These are phyloP conservation scores for Parapristionchus giblindavisi DNA, from an alignment of 2,888 invertebrate genomes.

Conservation along the genomic window DNA sequence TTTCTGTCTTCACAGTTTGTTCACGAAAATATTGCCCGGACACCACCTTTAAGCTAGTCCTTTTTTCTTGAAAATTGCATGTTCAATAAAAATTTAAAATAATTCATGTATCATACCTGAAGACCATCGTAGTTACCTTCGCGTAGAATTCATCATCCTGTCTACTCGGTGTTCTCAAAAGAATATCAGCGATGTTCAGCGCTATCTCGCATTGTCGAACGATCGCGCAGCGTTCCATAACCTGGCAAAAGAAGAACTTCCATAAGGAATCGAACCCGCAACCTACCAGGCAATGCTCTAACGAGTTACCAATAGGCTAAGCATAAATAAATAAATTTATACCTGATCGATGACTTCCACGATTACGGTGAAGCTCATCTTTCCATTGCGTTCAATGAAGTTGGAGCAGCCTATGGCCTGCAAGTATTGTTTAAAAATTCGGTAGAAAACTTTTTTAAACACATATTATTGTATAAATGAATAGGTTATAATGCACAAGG, in stretches of 20 bases:
- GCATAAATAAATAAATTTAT: neutral
- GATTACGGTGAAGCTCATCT: constrained; percentile 88
- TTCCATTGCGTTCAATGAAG: constrained; percentile 93
- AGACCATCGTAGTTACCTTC: constrained; percentile 57
- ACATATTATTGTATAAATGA: too few species aligned
- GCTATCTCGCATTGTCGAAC: constrained; percentile 90
- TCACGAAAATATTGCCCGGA: too few species aligned
- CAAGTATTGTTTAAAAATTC: too few species aligned
- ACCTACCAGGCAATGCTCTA: too few species aligned
- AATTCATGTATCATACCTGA: constrained; percentile 50
- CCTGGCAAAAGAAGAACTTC: constrained; percentile 59
- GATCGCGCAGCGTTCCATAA: constrained; percentile 84
- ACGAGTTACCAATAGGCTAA: too few species aligned
- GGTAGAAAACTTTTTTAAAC: neutral
- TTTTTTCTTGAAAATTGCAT: neutral
- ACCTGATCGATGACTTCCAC: constrained; percentile 60
- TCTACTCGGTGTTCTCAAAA: constrained; percentile 84
- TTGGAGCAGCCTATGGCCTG: constrained; percentile 75
- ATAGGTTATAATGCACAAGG: too few species aligned
- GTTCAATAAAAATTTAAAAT: neutral
- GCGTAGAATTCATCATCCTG: constrained; percentile 71
- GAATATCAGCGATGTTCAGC: constrained; percentile 87
- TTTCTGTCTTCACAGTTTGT: too few species aligned
- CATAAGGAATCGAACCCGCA: too few species aligned
- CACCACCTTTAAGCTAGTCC: too few species aligned